Base-by-base conservation (phyloP, 2,888 invertebrate genomes). In the Prenolepis imparis region DNA sequence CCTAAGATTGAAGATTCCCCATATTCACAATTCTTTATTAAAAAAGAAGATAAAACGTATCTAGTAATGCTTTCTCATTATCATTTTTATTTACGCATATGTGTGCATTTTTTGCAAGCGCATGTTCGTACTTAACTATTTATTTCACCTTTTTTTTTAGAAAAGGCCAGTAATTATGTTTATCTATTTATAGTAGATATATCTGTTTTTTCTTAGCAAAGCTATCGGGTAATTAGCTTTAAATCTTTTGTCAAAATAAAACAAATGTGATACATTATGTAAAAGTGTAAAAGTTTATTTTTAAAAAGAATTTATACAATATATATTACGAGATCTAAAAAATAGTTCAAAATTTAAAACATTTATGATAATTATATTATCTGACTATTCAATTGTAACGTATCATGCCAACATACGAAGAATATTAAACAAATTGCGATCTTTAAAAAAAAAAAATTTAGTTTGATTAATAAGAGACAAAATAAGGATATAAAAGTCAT, bases 341-440 rank as follows among this genome's bases (percentile, higher is more conserved):
- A 21, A n/a, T 24, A n/a, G 15, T 66, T 63, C 3, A 21, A 21
- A 48, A 75, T 36, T 52, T 75, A 63, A 18, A 63, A 63, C 3
- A 63, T 8, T 9, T 3, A 11, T 75, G 24, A 64, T 39, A 75
- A 28, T 63, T 5, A 39, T 36, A 24, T 73, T 8, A 9, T 64
- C 15, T 32, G 12, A 2, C n/a, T 39, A 72, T 36, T 70, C 18
- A 64, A 64, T 52, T 24, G 36, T 75, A 75, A 64, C 24, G 11
- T 4, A 44, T 61, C 18, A 72, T 21, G 4, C 18, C 12, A 6
- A 73, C 24, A 48, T 48, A 8, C 8, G 0, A 59, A 39, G 6
- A 63, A 75, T 5, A 74, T 48, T n/a, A 15, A 24, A 6, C 24
- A n/a, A 52, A 75, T 55, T 24, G 21, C 64, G 18, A 44, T 36